These are phyloP conservation scores for Eristalinus sepulchralis DNA, from an alignment of 2,888 invertebrate species.

Conservation along the genomic window DNA sequence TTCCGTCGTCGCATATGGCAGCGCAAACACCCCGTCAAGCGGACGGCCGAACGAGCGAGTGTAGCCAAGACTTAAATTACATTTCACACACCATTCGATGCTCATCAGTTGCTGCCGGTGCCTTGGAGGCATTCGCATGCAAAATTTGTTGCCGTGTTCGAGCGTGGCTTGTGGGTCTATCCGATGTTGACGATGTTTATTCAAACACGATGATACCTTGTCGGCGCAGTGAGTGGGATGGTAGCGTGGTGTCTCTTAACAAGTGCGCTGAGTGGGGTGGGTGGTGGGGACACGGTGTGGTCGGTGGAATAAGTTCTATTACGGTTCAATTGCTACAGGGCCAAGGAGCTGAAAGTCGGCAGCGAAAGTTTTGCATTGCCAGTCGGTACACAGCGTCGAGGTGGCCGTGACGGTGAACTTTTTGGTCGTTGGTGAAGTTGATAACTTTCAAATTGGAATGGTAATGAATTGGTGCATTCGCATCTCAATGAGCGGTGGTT, in stretches of 20 bases:
- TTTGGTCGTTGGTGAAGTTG: neutral
- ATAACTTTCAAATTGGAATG: neutral
- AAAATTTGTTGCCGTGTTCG: slow-evolving; percentile 18
- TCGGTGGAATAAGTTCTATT: neutral
- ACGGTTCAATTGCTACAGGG: neutral
- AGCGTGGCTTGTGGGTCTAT: neutral
- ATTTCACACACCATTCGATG: slow-evolving; percentile 32
- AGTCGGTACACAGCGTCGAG: neutral
- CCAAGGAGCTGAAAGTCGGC: neutral
- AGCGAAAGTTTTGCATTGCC: neutral
- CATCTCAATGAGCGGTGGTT: neutral
- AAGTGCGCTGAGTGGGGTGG: neutral
- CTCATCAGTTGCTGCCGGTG: slow-evolving; percentile 12
- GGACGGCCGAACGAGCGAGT: neutral
- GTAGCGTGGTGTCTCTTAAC: neutral
- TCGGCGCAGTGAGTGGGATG: neutral
- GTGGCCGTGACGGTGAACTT: slow-evolving; percentile 2
- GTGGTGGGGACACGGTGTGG: neutral
- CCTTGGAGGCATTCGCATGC: slow-evolving; percentile 23
- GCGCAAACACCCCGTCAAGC: neutral
- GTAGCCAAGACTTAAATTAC: slow-evolving; percentile 1
- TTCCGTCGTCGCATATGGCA: neutral
- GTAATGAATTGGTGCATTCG: neutral
- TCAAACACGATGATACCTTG: neutral
- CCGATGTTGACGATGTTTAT: slow-evolving; percentile 13